Conservation (phyloP, 2,888 invertebrate species). For the Phytoseiulus persimilis region DNA sequence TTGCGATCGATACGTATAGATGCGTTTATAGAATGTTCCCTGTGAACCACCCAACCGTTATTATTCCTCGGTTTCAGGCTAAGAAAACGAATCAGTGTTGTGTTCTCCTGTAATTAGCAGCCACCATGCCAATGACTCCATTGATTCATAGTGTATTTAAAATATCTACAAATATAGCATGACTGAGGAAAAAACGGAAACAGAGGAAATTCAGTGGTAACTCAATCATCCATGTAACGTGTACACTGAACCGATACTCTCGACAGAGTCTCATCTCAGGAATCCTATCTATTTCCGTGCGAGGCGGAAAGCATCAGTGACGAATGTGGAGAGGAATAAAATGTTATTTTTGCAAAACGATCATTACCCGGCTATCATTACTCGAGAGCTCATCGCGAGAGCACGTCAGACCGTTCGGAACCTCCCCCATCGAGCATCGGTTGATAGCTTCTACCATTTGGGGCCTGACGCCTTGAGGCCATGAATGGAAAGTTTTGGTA, state of each 20-base stretch:
- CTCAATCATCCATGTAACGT: not conserved
- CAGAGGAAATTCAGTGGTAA: not conserved
- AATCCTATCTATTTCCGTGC: not conserved
- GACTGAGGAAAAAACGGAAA: not conserved
- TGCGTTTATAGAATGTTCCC: too few species aligned
- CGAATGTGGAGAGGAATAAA: not conserved
- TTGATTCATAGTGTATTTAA: not conserved
- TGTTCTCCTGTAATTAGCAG: constrained; percentile 40
- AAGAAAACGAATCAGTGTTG: constrained; percentile 44
- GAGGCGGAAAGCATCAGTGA: not conserved
- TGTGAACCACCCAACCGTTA: not conserved
- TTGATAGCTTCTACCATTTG: too few species aligned
- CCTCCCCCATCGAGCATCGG: too few species aligned
- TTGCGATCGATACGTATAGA: too few species aligned
- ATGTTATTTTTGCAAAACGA: not conserved
- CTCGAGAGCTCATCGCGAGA: not conserved
- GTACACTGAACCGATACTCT: not conserved
- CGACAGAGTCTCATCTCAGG: not conserved
- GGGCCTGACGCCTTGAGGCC: too few species aligned
- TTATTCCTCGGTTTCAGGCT: not conserved
- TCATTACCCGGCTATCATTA: not conserved
- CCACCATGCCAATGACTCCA: not conserved
- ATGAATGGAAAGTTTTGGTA: too few species aligned
- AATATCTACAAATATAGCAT: not conserved
- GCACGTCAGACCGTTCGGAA: too few species aligned